A percentile compares a stretch with the other conserved stretches of the same genome.
These are phyloP conservation scores for Phalangium opilio DNA, from an alignment of 2,888 invertebrate species.

Conservation along the genomic window DNA sequence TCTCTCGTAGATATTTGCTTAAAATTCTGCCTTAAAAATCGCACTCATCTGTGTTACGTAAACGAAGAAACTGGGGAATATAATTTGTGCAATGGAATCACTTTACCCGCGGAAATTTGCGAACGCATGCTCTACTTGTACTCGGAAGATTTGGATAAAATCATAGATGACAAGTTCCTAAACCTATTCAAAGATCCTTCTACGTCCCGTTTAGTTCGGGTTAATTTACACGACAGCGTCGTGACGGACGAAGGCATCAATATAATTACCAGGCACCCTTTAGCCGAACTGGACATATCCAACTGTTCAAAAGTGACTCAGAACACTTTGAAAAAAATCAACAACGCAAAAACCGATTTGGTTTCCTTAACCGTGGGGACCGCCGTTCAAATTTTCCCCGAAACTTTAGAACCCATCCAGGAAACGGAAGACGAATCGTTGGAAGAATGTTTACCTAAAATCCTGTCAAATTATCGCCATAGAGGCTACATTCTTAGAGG, in stretches of 20 bases:
- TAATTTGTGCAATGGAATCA: conserved; percentile 43
- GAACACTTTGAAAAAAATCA: conserved; percentile 48
- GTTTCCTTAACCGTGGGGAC: conserved; percentile 9
- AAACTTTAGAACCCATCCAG: neutral
- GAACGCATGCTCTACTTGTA: conserved; percentile 45
- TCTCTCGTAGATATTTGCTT: conserved; percentile 29
- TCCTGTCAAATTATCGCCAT: too few species aligned
- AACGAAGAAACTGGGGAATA: conserved; percentile 36
- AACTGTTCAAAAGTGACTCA: conserved; percentile 53
- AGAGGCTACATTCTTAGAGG: conserved; percentile 34
- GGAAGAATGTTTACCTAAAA: too few species aligned
- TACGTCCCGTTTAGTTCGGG: conserved; percentile 49
- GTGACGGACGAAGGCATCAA: conserved; percentile 55
- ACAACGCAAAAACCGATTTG: conserved; percentile 29
- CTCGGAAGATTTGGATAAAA: conserved; percentile 28
- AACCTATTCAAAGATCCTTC: conserved; percentile 51
- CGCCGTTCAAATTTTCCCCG: conserved; percentile 8
- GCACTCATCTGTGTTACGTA: conserved; percentile 43
- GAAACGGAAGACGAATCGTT: too few species aligned
- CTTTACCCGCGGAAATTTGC: conserved; percentile 53
- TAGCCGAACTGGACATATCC: conserved; percentile 55
- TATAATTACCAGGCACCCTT: conserved; percentile 53
- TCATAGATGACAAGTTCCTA: conserved; percentile 50
- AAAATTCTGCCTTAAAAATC: conserved; percentile 43
- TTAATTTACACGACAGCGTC: conserved; percentile 51